phyloP scores from a whole-genome alignment of 2,888 invertebrate genomes.

The Eupithecia inturbata region DNA sequence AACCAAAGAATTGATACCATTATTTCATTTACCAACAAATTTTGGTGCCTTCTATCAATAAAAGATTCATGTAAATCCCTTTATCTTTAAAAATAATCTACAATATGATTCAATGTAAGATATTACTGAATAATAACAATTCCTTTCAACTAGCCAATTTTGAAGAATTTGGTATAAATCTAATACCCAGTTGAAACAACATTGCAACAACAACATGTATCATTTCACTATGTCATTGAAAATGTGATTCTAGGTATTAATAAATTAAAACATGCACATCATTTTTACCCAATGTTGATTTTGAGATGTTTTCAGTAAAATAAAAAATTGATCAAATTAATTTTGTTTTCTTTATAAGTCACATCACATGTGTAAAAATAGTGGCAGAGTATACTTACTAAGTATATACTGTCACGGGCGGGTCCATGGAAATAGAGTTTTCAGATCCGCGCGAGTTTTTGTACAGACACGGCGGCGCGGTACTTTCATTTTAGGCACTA shows the following conservation, averaged over 20 bases:
- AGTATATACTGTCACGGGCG: no score
- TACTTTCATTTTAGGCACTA: no score
- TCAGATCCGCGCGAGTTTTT: no score
- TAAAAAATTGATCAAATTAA: constrained; percentile 19
- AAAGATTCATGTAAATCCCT: neutral
- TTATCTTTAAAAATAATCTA: neutral
- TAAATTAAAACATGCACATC: constrained; percentile 1
- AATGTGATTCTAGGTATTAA: neutral
- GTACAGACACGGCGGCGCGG: no score
- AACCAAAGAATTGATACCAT: neutral
- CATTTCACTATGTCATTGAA: neutral
- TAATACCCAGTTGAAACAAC: neutral
- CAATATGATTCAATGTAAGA: neutral
- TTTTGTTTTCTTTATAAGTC: neutral
- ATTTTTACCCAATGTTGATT: constrained; percentile 7
- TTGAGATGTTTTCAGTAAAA: constrained; percentile 20
- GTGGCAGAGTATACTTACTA: no score
- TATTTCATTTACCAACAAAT: neutral
- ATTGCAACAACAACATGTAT: neutral
- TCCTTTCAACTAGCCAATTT: neutral
- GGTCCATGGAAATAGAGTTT: no score
- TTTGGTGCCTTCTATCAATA: neutral
- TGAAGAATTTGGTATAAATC: neutral
- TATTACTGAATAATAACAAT: neutral
- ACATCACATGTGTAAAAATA: neutral